Evolutionary conservation across 2,113 vertebrate genomes (phyloP).

Genomic region (Urocolius indicus): DNA sequence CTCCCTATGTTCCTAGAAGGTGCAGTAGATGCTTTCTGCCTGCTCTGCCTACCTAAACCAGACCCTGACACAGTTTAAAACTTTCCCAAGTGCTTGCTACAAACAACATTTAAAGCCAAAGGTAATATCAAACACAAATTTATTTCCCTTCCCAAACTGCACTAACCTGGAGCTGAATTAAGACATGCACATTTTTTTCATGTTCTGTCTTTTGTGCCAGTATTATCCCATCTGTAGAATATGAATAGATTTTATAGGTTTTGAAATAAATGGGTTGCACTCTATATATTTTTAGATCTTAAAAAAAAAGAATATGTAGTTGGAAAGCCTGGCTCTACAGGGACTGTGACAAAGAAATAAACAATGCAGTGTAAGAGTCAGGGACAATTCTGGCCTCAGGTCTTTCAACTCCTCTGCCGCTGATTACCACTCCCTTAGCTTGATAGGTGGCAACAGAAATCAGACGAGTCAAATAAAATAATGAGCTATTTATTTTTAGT

Average conservation of each 20-base stretch:
- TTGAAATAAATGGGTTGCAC: conserved; percentile 37
- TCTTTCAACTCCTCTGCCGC: background rate
- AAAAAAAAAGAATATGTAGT: background rate
- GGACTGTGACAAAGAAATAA: background rate
- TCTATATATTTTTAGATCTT: conserved; percentile 9
- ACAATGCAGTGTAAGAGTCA: background rate
- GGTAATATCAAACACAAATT: background rate
- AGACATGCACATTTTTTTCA: background rate
- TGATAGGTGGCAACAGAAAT: background rate
- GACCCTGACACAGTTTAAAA: background rate
- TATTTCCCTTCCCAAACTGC: background rate
- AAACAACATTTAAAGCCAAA: background rate
- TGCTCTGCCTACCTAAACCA: background rate
- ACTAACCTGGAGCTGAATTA: background rate
- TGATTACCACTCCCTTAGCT: background rate
- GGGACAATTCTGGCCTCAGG: background rate
- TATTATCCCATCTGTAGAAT: background rate
- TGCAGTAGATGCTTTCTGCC: background rate
- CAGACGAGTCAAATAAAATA: background rate
- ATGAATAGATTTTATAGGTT: conserved; percentile 3
- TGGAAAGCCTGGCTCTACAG: background rate
- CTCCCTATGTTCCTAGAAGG: background rate
- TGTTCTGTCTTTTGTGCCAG: background rate
- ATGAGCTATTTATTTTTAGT: background rate
- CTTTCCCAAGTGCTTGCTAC: fast-evolving